Base-by-base conservation (phyloP, 2,888 invertebrate species). In the Drosophila meridionalis region DNA sequence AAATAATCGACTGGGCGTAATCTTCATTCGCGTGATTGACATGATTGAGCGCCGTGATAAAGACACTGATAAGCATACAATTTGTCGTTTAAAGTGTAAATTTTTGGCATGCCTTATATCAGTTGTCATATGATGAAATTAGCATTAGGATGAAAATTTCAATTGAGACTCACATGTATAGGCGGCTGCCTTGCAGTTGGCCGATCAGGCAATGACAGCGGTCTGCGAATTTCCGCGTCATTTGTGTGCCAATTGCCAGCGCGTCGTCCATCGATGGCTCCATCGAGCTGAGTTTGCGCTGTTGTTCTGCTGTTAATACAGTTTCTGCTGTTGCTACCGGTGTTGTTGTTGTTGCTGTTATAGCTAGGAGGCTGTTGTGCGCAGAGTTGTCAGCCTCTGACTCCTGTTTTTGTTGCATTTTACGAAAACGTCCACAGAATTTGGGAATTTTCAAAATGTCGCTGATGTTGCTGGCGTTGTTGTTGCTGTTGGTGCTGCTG, bases 131-230 rank as follows among this genome's bases (percentile, higher is more conserved):
- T 79, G 69, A 57, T 52, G n/a, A 47, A 63, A 50, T 68, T 20
- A 7, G 26, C 20, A 26, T 34, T 4, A 30, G 0, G 9, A 9
- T n/a, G 28, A 38, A 26, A 14, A 20, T 32, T 43, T 20, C 2
- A 8, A n/a, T 6, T 7, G 28, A 61, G 9, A 90, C 91, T 93
- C 81, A 93, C 93, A 87, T 92, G 88, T 92, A 93, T 40, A 90
- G 76, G 69, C 87, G 89, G 58, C 92, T 91, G 76, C 64, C 83
- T 78, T 92, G 88, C 38, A 93, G 56, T 68, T 84, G 82, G 38
- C 61, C 76, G 40, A 88, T 71, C 56, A 89, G 68, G 38, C 85
- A 83, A 58, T 83, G 73, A 52, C 91, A 69, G 45, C 79, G 85
- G 4, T 83, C 77, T 12, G 89, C 66, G 42, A 88, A 76, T 73